Evolutionary conservation across 2,797 vertebrate species (phyloP), one percentile per base, ranked within the genome.

Genomic region (Lacerta bilineata): DNA sequence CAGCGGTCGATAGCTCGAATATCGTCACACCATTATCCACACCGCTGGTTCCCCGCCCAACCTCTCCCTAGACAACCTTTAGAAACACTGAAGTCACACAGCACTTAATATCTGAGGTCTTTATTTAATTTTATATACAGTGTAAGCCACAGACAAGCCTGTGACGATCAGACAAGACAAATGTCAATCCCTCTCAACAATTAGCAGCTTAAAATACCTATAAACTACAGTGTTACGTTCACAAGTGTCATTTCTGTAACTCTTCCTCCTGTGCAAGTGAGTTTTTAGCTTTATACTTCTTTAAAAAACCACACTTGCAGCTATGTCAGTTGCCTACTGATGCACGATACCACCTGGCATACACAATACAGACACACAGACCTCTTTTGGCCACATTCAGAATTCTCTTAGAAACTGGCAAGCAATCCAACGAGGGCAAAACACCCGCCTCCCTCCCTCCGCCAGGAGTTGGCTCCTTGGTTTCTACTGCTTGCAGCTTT

Each of bases 61-160:
- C 18, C 27, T 29, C 55, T 76, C 36, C 59, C n/a, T 13, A 18
- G 17, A 33, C 18, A 5, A 85, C 88, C 82, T 88, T 80, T 83
- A 83, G 89, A 95, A 93, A 93, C 91, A 96, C 43, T 41, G 5
- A 39, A 82, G 92, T 76, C 81, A 92, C 88, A 90, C 76, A 93
- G 4, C 43, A 41, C 75, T 95, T 96, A 97, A 96, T 95, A 97
- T 97, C 94, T 95, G 96, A 97, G 96, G 96, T 97, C 96, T 97
- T 98, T 98, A 97, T 97, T 97, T 97, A 95, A 95, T 94, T 95
- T 93, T 97, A 97, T 97, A 80, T 97, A 98, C 97, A 97, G 95
- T 96, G 95, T 95, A 96, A 93, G 95, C 94, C 95, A 93, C 97
- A 94, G 95, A 95, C 91, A 84, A 93, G 94, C 92, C 94, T 93